Percentiles rank a stretch among this genome's conserved stretches.
phyloP scores from a whole-genome alignment of 2,888 invertebrate genomes.

The Troides helena region DNA sequence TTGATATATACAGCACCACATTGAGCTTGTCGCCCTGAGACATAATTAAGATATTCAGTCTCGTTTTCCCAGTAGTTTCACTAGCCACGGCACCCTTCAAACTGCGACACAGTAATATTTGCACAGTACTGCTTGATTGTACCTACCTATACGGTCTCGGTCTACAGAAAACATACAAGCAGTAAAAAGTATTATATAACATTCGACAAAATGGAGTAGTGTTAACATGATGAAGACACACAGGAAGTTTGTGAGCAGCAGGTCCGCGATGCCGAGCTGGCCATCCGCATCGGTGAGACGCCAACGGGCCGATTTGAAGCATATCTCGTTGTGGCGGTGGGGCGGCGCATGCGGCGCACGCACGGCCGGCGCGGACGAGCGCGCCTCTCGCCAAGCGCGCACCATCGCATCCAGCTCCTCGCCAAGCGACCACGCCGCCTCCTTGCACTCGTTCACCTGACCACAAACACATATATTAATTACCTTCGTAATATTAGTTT shows the following conservation, averaged over 20 bases:
- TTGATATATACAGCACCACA: too few species aligned
- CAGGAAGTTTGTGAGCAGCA: slow-evolving; percentile 96
- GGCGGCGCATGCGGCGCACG: slow-evolving; percentile 86
- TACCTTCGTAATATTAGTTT: too few species aligned
- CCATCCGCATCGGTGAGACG: slow-evolving; percentile 98
- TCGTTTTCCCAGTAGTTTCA: too few species aligned
- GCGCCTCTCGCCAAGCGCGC: slow-evolving; percentile 88
- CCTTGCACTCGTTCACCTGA: slow-evolving; percentile 93
- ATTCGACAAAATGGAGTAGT: too few species aligned
- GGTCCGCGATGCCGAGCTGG: slow-evolving; percentile 97
- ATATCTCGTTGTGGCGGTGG: slow-evolving; percentile 90
- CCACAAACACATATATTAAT: not conserved
- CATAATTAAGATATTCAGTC: too few species aligned
- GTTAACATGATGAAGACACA: slow-evolving; percentile 58
- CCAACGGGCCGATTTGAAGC: slow-evolving; percentile 99
- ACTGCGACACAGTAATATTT: too few species aligned
- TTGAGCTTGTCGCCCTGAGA: too few species aligned
- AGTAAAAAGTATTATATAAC: too few species aligned
- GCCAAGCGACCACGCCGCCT: slow-evolving; percentile 90
- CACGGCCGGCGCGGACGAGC: slow-evolving; percentile 75
- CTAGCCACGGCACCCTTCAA: too few species aligned
- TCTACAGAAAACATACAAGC: too few species aligned
- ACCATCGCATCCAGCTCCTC: slow-evolving; percentile 98
- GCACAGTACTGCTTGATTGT: too few species aligned
- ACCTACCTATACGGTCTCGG: too few species aligned